Evolutionary conservation across 2,888 invertebrate species (phyloP), one percentile per base, ranked within the genome.

Genomic region (Pyrgus malvae): DNA sequence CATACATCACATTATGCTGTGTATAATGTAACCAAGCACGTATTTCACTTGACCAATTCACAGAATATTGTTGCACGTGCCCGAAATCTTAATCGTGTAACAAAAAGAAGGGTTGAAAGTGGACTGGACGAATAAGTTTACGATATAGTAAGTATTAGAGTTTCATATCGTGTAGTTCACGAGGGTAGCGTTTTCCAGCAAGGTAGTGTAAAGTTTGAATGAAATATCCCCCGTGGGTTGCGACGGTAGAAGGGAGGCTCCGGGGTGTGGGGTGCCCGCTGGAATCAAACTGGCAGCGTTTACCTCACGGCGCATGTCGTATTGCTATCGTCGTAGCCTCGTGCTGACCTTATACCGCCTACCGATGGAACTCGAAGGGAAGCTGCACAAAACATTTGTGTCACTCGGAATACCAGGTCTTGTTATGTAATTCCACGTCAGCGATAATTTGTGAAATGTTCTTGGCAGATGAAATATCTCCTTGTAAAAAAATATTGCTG

Each of bases 121-220:
- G 33, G 49, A 9, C 11, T 17, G 38, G 4, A 29, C 40, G 40
- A 42, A 44, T 51, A 44, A 42, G 37, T 23, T 37, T 37, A 48
- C 35, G 17, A 17, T 37, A 48, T 25, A 23, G 7, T 35, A 29
- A 23, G 7, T 35, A 29, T 41, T 41, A 25, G 7, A 11, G 12
- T 35, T 44, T 25, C 16, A 25, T 8, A 37, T 17, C 35, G 37
- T 17, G 11, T 25, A 21, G 23, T 35, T 35, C 23, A 25, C 33
- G 23, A 48, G 27, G 23, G 49, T 40, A 41, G 21, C 41, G 49
- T 50, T 50, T 41, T 33, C 41, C 21, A 41, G 8, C 41, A 16
- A 41, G 49, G 41, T 41, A 50, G 41, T 23, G 31, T 50, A 23
- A 44, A 51, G 51, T 51, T 51, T 51, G 51, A 51, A 51, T 51